phyloP scores from a whole-genome alignment of 2,888 invertebrate species.

The Cylindroiulus punctatus region DNA sequence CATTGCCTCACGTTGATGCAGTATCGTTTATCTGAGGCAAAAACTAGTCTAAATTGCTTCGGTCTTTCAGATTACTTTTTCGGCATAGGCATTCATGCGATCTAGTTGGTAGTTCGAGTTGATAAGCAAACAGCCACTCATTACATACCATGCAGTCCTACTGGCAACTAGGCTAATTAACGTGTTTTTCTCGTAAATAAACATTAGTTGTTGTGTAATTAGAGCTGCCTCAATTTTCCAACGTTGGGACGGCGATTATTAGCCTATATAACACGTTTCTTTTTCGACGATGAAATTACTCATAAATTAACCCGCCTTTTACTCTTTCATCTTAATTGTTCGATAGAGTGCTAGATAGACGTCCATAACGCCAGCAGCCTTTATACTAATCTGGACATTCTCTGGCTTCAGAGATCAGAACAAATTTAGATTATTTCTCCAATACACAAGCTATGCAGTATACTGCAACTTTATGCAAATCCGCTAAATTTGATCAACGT shows the following conservation, averaged over 20 bases:
- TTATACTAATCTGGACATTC: too few species aligned
- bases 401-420: too few species aligned
- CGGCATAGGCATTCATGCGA: background rate
- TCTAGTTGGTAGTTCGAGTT: background rate
- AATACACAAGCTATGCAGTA: too few species aligned
- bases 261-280: conserved; percentile 11
- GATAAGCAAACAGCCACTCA: background rate
- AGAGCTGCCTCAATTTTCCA: background rate
- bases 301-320: background rate
- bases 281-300: background rate
- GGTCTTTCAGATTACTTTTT: background rate
- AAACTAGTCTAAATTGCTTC: background rate
- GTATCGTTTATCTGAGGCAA: background rate
- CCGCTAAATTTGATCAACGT: too few species aligned
- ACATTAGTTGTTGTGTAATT: conserved; percentile 21
- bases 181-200: conserved; percentile 9
- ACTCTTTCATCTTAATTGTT: background rate
- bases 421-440: too few species aligned
- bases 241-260: background rate
- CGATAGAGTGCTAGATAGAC: background rate
- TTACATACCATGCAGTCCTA: background rate
- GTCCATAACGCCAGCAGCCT: too few species aligned
- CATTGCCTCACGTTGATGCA: background rate
- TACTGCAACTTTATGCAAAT: too few species aligned
- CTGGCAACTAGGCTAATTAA: background rate